phyloP scores from a whole-genome alignment of 1,140 invertebrate genomes.

The Ceratoteleas bidentatus region DNA sequence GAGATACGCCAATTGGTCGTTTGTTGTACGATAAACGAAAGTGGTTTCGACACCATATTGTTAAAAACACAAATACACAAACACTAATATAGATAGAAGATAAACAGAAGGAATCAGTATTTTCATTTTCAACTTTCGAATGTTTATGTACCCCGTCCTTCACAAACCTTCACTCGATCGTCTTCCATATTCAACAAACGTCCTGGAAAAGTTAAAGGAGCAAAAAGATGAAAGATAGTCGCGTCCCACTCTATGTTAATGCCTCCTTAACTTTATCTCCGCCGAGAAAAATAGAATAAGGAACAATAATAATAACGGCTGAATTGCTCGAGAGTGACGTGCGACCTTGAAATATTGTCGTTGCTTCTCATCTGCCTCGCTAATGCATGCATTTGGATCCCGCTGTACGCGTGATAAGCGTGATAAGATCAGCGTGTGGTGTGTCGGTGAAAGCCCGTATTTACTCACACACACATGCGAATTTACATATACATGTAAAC shows the following conservation, averaged over 20 bases:
- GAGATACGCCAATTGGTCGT: no score
- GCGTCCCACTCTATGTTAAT: neutral
- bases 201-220: no score
- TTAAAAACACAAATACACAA: no score
- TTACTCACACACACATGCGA: neutral
- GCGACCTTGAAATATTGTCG: slow-evolving; percentile 29
- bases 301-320: neutral
- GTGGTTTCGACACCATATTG: no score
- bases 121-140: no score
- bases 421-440: slow-evolving; percentile 28
- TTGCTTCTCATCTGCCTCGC: slow-evolving; percentile 15
- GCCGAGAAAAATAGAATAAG: neutral
- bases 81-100: no score
- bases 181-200: no score
- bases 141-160: slow-evolving; percentile 1
- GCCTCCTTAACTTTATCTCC: neutral
- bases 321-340: neutral
- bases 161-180: slow-evolving; percentile 7
- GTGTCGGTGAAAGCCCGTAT: slow-evolving; percentile 28
- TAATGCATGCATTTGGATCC: slow-evolving; percentile 26
- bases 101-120: neutral
- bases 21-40: no score
- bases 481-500: neutral
- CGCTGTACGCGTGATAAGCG: slow-evolving; percentile 21
- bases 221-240: no score